Evolutionary conservation across 1,140 invertebrate species (phyloP).

Genomic region (Hyles euphorbiae): DNA sequence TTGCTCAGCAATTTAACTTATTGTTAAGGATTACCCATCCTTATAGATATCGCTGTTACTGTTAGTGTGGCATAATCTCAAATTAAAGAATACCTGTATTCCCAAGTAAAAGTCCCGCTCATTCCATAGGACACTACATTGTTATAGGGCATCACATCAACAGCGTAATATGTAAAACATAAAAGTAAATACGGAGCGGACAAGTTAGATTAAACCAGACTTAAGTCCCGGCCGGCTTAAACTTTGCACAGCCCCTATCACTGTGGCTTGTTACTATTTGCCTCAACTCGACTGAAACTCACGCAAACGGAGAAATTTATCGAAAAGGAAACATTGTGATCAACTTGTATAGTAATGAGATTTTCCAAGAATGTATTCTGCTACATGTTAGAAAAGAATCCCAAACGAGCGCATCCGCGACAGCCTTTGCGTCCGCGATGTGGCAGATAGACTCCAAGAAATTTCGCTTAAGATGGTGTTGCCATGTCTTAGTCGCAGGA

Average conservation of each 20-base stretch:
- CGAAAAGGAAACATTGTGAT: background rate
- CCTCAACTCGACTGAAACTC: conserved; percentile 2
- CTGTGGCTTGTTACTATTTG: conserved; percentile 12
- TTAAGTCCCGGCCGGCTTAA: conserved; percentile 16
- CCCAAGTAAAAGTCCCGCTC: background rate
- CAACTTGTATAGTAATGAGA: background rate
- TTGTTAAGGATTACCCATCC: too few relatives aligned
- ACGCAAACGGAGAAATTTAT: background rate
- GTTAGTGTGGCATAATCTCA: too few relatives aligned
- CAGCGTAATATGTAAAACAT: background rate
- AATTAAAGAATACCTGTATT: too few relatives aligned
- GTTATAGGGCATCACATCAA: background rate
- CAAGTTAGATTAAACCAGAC: conserved; percentile 19
- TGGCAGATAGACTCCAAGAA: too few relatives aligned
- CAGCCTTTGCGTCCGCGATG: too few relatives aligned
- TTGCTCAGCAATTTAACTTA: too few relatives aligned
- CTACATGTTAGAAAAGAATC: background rate
- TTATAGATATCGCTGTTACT: too few relatives aligned
- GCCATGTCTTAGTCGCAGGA: too few relatives aligned
- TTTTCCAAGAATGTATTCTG: background rate
- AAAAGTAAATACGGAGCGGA: conserved; percentile 1
- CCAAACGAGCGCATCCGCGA: too few relatives aligned
- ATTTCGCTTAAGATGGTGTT: too few relatives aligned
- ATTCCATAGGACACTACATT: background rate
- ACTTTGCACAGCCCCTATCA: conserved; percentile 13